Evolutionary conservation across 2,113 vertebrate genomes (phyloP).

Genomic region (Salvelinus fontinalis): DNA sequence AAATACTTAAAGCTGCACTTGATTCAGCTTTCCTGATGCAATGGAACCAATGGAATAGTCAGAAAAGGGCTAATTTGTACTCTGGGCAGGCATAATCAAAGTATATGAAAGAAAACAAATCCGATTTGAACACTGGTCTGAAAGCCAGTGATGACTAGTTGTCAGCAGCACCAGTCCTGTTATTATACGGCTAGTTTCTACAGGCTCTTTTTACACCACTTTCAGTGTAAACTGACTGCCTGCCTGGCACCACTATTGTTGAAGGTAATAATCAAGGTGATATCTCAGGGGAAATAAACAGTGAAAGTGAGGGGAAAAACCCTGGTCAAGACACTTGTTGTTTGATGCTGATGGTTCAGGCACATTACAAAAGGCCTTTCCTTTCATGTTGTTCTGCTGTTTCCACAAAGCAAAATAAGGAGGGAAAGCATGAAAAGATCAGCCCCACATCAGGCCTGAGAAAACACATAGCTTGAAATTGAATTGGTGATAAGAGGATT

Average conservation of each 20-base stretch:
- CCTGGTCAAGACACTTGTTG: not conserved
- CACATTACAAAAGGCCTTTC: not conserved
- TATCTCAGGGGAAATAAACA: not conserved
- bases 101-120: no score
- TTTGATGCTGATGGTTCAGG: not conserved
- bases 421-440: not conserved
- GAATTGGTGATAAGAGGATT: not conserved
- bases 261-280: not conserved
- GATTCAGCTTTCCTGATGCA: no score
- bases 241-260: not conserved
- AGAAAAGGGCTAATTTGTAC: not conserved
- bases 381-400: not conserved
- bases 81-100: no score
- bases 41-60: no score
- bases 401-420: not conserved
- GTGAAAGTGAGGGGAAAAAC: not conserved
- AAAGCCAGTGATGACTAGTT: conserved; percentile 10
- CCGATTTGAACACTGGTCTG: not conserved
- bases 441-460: not conserved
- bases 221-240: not conserved
- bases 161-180: conserved; percentile 22
- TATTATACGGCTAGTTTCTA: conserved; percentile 9
- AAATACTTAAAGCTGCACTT: no score
- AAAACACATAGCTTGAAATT: not conserved
- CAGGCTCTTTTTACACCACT: not conserved